These are phyloP conservation scores for Archilochus colubris DNA, from an alignment of 2,113 vertebrate genomes.

Conservation along the genomic window DNA sequence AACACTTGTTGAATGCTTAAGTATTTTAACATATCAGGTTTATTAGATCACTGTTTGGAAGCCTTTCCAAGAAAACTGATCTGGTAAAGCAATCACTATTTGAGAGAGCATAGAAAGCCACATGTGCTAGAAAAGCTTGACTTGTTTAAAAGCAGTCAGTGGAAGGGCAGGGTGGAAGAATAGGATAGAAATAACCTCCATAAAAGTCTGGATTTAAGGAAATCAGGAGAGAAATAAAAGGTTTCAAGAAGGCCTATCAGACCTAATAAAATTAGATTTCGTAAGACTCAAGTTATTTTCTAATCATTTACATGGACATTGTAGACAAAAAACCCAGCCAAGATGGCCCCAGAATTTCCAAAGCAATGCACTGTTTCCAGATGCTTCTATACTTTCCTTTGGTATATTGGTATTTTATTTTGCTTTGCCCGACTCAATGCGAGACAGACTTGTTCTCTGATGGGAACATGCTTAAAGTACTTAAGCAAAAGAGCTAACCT, in stretches of 20 bases:
- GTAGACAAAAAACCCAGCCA: neutral
- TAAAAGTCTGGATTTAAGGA: neutral
- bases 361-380: neutral
- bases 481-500: neutral
- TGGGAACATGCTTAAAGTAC: neutral
- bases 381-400: neutral
- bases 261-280: neutral
- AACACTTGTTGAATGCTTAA: conserved; percentile 55
- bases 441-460: neutral
- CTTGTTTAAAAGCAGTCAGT: conserved; percentile 8
- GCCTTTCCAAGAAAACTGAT: conserved; percentile 16
- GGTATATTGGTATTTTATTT: neutral
- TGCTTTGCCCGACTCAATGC: neutral
- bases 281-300: neutral
- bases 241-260: neutral
- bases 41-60: conserved; percentile 56
- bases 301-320: neutral
- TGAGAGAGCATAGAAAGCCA: conserved; percentile 13
- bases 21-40: conserved; percentile 50
- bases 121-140: neutral
- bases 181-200: neutral
- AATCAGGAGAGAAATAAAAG: neutral
- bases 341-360: neutral
- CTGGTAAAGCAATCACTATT: conserved; percentile 55
- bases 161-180: neutral